A percentile compares a stretch with the other conserved stretches of the same genome.
These are phyloP conservation scores for Hyposoter dolosus DNA, from an alignment of 2,888 invertebrate species.

Conservation along the genomic window DNA sequence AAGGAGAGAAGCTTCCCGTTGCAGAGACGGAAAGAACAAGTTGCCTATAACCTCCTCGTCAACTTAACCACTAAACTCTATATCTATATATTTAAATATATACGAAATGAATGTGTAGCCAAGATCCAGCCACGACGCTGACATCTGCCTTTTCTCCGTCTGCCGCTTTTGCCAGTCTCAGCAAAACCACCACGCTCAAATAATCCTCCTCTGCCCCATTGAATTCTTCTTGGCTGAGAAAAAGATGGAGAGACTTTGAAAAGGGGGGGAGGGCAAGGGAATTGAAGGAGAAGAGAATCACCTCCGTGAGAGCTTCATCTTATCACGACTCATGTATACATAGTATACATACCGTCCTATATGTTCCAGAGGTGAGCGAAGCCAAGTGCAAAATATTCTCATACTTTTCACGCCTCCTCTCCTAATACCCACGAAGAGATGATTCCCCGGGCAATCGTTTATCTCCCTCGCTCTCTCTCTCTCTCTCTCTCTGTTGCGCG, in stretches of 20 bases:
- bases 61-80: conserved; percentile 12
- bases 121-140: conserved; percentile 73
- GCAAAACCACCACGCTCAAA: conserved; percentile 73
- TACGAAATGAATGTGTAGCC: conserved; percentile 54
- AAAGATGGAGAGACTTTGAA: conserved; percentile 46
- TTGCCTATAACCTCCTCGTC: conserved; percentile 24
- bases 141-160: conserved; percentile 75
- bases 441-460: conserved; percentile 68
- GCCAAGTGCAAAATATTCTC: conserved; percentile 77
- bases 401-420: conserved; percentile 72
- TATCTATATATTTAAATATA: conserved; percentile 26
- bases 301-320: conserved; percentile 64
- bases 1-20: conserved; percentile 49
- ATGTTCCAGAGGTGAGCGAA: conserved; percentile 59
- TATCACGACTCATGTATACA: conserved; percentile 59
- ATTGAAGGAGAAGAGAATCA: conserved; percentile 61
- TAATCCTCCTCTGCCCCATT: conserved; percentile 68
- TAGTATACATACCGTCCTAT: conserved; percentile 24
- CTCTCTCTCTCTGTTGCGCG: conserved; percentile 1
- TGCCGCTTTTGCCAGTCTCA: conserved; percentile 73
- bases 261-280: conserved; percentile 40
- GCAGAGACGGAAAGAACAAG: conserved; percentile 50
- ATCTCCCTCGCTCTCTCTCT: conserved; percentile 60
- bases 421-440: conserved; percentile 71
- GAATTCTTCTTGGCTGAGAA: conserved; percentile 47